phyloP scores from a whole-genome alignment of 2,888 invertebrate species.

The Spicauda simplicius region DNA sequence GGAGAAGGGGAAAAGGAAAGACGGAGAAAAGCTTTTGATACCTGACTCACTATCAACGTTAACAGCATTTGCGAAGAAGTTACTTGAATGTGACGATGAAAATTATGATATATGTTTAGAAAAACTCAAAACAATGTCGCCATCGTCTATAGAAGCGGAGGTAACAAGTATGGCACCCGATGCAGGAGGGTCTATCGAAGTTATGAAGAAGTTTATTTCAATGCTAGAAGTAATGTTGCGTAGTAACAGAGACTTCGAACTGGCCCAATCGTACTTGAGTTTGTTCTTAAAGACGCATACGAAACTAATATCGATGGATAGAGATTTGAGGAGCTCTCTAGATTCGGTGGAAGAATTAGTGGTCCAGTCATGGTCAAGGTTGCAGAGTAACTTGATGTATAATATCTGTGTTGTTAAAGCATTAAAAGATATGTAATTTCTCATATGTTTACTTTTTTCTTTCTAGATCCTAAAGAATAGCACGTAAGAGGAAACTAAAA shows the following conservation, averaged over 20 bases:
- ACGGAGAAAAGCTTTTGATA: slow-evolving; percentile 77
- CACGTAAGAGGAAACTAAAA: too few species aligned
- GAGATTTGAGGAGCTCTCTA: slow-evolving; percentile 82
- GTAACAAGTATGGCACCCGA: slow-evolving; percentile 91
- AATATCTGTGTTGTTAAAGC: slow-evolving; percentile 90
- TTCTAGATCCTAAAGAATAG: too few species aligned
- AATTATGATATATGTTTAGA: slow-evolving; percentile 86
- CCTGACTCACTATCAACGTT: slow-evolving; percentile 87
- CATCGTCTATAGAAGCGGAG: slow-evolving; percentile 95
- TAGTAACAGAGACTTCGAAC: slow-evolving; percentile 93
- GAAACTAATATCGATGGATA: slow-evolving; percentile 81
- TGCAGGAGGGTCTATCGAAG: slow-evolving; percentile 87
- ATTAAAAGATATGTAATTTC: slow-evolving; percentile 86
- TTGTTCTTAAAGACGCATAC: slow-evolving; percentile 94
- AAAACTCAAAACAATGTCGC: slow-evolving; percentile 88
- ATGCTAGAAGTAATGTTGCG: slow-evolving; percentile 89
- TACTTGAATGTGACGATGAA: slow-evolving; percentile 79
- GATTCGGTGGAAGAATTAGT: slow-evolving; percentile 85
- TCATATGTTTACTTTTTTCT: not conserved
- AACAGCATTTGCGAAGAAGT: slow-evolving; percentile 88
- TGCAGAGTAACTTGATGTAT: slow-evolving; percentile 89
- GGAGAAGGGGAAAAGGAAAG: slow-evolving; percentile 68
- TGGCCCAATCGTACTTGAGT: slow-evolving; percentile 95
- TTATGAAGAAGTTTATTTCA: slow-evolving; percentile 92
- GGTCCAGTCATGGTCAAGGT: slow-evolving; percentile 86